Base-by-base conservation (phyloP, 2,888 invertebrate genomes). In the Calliphora vomitoria region DNA sequence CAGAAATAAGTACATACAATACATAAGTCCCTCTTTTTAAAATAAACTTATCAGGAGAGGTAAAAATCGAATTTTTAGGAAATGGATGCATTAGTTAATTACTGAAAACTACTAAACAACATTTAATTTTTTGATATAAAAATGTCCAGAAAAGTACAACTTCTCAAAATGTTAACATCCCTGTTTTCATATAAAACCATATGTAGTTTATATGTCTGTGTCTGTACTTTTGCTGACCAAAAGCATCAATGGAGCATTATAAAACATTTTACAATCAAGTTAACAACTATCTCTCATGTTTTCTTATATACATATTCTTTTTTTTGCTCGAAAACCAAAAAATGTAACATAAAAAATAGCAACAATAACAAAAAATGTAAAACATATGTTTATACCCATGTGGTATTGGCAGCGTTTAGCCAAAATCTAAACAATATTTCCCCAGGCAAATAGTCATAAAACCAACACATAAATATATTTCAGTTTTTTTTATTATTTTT, bases 391-490 rank as follows among this genome's bases (percentile, higher is more conserved):
- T 74, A 15, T 72, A 44, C n/a, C 66, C 82, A 82, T 82, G 47
- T 86, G 76, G n/a, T 60, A 62, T 60, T 72, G 60, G 60, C 68
- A 68, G 11, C 44, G 20, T 82, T 76, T 72, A 78, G 72, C 72
- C 72, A 78, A 82, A 82, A 66, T 78, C 71, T 82, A 78, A 86
- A 82, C 72, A 82, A 64, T 66, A 72, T 78, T 72, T 78, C 72
- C 47, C 31, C 60, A 41, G 78, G 82, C 76, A 78, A 78, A 80
- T 64, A 44, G 55, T 72, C 66, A 79, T 72, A 85, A 81, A 81
- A 71, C 50, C 69, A 44, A 31, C 50, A 31, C 31, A n/a, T 20
- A 58, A 10, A 20, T 25, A 58, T 20, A 20, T 58, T 18, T 10
- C 10, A 41, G n/a, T n/a, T n/a, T n/a, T n/a, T n/a, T 64, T 64